Evolutionary conservation across 2,113 vertebrate genomes (phyloP).

Genomic region (Nerophis ophidion): DNA sequence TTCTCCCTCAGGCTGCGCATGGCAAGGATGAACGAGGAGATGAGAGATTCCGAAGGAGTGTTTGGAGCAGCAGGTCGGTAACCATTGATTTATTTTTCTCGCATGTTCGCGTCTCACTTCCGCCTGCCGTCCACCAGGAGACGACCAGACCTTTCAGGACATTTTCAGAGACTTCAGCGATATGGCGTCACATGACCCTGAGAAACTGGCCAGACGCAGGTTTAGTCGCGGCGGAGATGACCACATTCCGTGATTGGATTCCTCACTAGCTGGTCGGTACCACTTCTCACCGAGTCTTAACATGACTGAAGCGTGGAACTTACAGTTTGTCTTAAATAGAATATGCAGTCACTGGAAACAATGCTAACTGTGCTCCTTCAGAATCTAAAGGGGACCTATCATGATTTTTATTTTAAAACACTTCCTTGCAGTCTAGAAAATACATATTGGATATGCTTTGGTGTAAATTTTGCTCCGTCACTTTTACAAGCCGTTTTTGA

Average conservation of each 20-base stretch:
- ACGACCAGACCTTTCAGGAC: constrained; percentile 76
- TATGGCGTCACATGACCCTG: constrained; percentile 75
- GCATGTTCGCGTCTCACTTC: too few species aligned
- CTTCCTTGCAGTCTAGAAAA: too few species aligned
- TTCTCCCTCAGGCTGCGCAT: constrained; percentile 62
- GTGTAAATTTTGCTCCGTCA: too few species aligned
- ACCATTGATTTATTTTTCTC: background rate
- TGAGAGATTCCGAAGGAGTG: constrained; percentile 72
- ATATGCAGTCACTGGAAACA: too few species aligned
- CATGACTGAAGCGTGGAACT: background rate
- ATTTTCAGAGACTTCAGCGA: constrained; percentile 75
- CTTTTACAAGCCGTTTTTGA: too few species aligned
- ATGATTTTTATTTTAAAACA: too few species aligned
- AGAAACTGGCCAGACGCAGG: constrained; percentile 58
- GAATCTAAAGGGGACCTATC: too few species aligned
- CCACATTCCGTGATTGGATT: background rate
- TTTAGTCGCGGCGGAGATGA: constrained; percentile 38
- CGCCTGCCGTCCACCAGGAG: constrained; percentile 44
- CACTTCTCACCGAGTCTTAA: background rate
- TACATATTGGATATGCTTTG: too few species aligned
- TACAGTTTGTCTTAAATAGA: too few species aligned
- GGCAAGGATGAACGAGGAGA: constrained; percentile 77
- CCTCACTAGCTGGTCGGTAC: background rate
- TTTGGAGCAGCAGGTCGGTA: constrained; percentile 65
- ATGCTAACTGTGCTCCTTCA: too few species aligned